phyloP scores from a whole-genome alignment of 2,113 vertebrate genomes.

The Callithrix jacchus region DNA sequence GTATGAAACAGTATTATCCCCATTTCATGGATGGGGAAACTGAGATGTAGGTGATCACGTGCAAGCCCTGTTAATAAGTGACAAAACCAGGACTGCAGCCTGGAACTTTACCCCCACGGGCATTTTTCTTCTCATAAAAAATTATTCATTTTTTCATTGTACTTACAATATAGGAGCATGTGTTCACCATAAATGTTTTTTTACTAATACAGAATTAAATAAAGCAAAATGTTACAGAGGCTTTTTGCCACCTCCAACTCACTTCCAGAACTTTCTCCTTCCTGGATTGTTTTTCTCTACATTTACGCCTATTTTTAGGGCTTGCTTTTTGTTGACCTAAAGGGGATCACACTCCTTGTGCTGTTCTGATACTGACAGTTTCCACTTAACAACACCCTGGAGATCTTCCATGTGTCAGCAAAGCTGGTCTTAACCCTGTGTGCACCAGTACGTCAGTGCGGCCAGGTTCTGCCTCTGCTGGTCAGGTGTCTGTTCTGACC shows the following conservation, averaged over 20 bases:
- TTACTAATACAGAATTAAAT: not conserved
- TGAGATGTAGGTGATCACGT: not conserved
- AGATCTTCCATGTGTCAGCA: constrained; percentile 47
- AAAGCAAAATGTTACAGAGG: not conserved
- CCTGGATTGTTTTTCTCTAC: not conserved
- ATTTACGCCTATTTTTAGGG: constrained; percentile 48
- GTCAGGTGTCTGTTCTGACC: not conserved
- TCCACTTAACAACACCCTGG: constrained; percentile 47
- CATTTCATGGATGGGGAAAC: not conserved
- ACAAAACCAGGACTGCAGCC: not conserved
- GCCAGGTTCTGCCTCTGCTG: not conserved
- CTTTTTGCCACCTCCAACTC: not conserved
- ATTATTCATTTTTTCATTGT: not conserved
- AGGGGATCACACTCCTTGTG: not conserved
- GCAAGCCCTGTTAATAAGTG: not conserved
- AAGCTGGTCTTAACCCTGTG: not conserved
- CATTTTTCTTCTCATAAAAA: not conserved
- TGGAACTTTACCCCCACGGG: not conserved
- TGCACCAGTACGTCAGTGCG: not conserved
- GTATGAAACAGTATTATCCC: not conserved
- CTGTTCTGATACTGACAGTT: constrained; percentile 9
- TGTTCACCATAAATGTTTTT: not conserved
- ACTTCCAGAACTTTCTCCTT: not conserved
- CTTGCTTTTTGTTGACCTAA: constrained; percentile 59
- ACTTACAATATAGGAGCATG: not conserved